phyloP scores from a whole-genome alignment of 2,888 invertebrate species.

The Priapulus caudatus region DNA sequence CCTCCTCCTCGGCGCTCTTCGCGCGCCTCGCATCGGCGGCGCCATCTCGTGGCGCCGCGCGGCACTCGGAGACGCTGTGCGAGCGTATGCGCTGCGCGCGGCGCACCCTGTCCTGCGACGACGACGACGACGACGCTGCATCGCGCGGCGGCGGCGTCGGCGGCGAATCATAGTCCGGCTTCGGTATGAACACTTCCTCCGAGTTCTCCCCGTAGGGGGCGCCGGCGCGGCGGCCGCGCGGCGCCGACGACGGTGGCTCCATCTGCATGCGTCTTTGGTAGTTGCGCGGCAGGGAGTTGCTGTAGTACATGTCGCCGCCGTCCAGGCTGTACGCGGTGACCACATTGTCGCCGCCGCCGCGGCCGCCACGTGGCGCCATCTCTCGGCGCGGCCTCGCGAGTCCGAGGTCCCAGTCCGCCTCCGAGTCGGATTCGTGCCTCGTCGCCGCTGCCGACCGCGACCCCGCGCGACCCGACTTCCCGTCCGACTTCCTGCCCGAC shows the following conservation, averaged over 20 bases:
- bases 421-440: neutral
- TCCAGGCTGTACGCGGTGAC: neutral
- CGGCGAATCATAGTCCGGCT: conserved; percentile 78
- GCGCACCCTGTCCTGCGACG: conserved; percentile 10
- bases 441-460: no score
- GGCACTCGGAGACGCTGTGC: conserved; percentile 10
- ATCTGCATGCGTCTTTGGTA: neutral
- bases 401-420: neutral
- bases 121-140: neutral
- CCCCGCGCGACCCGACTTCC: no score
- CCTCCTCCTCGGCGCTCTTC: conserved; percentile 27
- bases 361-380: no score
- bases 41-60: conserved; percentile 2
- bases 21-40: neutral
- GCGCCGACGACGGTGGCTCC: neutral
- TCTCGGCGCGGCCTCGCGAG: neutral
- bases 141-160: conserved; percentile 44
- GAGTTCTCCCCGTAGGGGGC: conserved; percentile 17
- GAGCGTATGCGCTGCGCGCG: conserved; percentile 10
- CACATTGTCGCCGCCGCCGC: neutral
- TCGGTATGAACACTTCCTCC: conserved; percentile 62
- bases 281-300: neutral
- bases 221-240: conserved; percentile 10
- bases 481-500: no score
- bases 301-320: neutral